Base-by-base conservation (phyloP, 2,113 vertebrate genomes). In the Beaufortia kweichowensis region DNA sequence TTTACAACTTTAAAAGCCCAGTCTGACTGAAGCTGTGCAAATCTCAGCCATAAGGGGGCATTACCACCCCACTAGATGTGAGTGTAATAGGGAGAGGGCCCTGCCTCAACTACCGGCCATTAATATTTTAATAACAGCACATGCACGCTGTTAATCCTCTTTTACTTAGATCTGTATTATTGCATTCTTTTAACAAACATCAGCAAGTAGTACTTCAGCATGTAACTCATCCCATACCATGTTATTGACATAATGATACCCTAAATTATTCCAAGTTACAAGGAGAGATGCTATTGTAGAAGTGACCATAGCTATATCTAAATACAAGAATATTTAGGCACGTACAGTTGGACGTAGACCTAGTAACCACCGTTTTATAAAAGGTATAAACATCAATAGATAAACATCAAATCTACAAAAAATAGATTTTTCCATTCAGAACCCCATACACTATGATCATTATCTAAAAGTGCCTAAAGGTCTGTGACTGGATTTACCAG, bases 41-140 rank as follows among this genome's bases (percentile, higher is more conserved):
- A 82, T 82, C 86, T 87, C 84, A 84, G 87, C 91, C 91, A 91
- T 90, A 81, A 91, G 91, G 89, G 90, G 91, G 91, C 88, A 90
- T 88, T 89, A 84, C 87, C 88, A 89, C 84, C 82, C 90, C 87
- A 92, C 56, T 29, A 28, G 69, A 43, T 23, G 57, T 65, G 28
- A 50, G 19, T n/a, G 28, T 33, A 77, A 86, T 76, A 79, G 84
- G 77, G 83, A 85, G 82, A 87, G 85, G 84, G 79, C 86, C 84
- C 83, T 80, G 85, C 79, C 86, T 89, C 83, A 76, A 81, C 84
- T 81, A 89, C 81, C 81, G 76, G 89, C 89, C 88, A 90, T 91
- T 89, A 89, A 87, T 43, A 41, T 76, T 24, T 53, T 41, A 31
- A n/a, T 46, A 43, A 31, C 72, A 23, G 26, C 64, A 69, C 63